Conservation (phyloP, 2,113 vertebrate species). For the Neolamprologus brichardi region DNA sequence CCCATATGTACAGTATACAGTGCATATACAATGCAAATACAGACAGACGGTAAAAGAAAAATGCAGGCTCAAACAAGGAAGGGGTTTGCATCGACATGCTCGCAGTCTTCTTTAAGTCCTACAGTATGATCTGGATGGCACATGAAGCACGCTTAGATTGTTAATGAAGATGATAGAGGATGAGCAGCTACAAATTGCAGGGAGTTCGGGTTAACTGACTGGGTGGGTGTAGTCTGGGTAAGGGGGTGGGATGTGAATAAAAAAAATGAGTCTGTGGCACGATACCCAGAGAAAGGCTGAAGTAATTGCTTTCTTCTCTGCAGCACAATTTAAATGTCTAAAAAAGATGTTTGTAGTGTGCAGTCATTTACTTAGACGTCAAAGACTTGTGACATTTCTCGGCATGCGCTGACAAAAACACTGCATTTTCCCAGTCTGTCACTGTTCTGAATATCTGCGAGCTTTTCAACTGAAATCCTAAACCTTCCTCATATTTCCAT, state of each 20-base stretch:
- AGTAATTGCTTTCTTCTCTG: slow-evolving; percentile 24
- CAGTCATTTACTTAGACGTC: neutral
- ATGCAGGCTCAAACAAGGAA: neutral
- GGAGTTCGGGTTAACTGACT: slow-evolving; percentile 1
- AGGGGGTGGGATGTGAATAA: neutral
- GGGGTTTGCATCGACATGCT: neutral
- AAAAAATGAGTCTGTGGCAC: neutral
- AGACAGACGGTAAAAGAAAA: neutral
- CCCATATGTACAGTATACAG: neutral
- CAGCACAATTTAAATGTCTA: neutral
- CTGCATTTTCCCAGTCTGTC: slow-evolving; percentile 20
- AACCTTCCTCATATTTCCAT: slow-evolving; percentile 5
- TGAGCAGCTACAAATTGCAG: slow-evolving; percentile 55
- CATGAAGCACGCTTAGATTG: neutral
- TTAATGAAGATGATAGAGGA: slow-evolving; percentile 48
- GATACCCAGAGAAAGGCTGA: slow-evolving; percentile 21
- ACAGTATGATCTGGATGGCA: neutral
- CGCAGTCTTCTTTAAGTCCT: neutral
- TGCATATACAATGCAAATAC: neutral
- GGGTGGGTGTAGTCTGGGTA: neutral
- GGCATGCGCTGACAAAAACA: slow-evolving; percentile 10
- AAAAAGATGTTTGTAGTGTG: neutral
- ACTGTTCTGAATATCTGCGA: neutral
- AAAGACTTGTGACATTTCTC: slow-evolving; percentile 9
- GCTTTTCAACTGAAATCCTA: neutral